A percentile compares a stretch with the other conserved stretches of the same genome.
phyloP scores from a whole-genome alignment of 2,888 invertebrate species.

The Drosophila limbata region DNA sequence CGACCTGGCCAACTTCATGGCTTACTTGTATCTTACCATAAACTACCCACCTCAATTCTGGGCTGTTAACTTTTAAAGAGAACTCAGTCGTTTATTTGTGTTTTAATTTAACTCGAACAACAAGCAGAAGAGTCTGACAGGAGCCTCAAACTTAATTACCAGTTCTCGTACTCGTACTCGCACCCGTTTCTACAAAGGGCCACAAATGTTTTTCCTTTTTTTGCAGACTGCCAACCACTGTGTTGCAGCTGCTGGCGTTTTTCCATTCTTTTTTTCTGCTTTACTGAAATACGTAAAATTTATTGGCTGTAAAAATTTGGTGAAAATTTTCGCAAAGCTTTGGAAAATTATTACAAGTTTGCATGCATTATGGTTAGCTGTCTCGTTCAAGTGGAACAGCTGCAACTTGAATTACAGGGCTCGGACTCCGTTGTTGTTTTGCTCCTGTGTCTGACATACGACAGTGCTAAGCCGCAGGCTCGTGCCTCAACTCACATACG shows the following conservation, averaged over 20 bases:
- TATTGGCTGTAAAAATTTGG: constrained; percentile 64
- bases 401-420: constrained; percentile 53
- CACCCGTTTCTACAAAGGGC: constrained; percentile 50
- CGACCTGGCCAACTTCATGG: constrained; percentile 18
- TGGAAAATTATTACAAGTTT: constrained; percentile 67
- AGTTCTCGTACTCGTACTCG: constrained; percentile 16
- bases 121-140: constrained; percentile 1
- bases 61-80: constrained; percentile 25
- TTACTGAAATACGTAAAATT: constrained; percentile 60
- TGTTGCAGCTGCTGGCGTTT: constrained; percentile 32
- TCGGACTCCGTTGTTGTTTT: constrained; percentile 23
- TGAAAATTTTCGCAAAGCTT: constrained; percentile 48
- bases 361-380: constrained; percentile 69
- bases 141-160: constrained; percentile 54
- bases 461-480: constrained; percentile 28
- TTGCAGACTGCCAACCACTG: constrained; percentile 34
- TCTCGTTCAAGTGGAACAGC: constrained; percentile 38
- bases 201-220: constrained; percentile 45
- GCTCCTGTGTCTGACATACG: constrained; percentile 17
- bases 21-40: constrained; percentile 1
- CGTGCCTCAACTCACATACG: constrained; percentile 7
- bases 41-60: constrained; percentile 12
- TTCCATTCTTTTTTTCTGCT: constrained; percentile 20
- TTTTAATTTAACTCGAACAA: constrained; percentile 4
- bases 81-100: constrained; percentile 16